Base-by-base conservation (phyloP, 2,797 vertebrate genomes). In the Tragopan temminckii region DNA sequence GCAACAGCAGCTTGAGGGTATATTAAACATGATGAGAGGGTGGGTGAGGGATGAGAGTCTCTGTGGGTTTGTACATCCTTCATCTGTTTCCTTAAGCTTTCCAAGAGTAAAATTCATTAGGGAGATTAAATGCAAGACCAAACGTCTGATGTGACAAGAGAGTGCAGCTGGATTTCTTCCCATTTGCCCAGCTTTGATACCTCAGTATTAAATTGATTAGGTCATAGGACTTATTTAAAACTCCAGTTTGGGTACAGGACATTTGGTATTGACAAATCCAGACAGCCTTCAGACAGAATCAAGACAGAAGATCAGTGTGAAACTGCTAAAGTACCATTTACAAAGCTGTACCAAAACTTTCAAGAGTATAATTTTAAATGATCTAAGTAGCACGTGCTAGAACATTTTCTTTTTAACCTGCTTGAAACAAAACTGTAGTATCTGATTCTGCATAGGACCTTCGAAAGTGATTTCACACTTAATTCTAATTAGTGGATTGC, bases 61-160 rank as follows among this genome's bases (percentile, higher is more conserved):
- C 77, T 79, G 25, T 77, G 67, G 70, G 84, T 93, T 94, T 91
- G 12, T 53, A 80, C 53, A 88, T 86, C 52, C 52, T 91, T 94
- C 59, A 86, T 90, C 78, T 90, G 43, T 91, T 90, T 80, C 70
- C 57, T 88, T 67, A 94, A 91, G 74, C 61, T 93, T 86, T 90
- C 23, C 52, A 81, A 84, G 63, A 90, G 52, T 31, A 87, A 89
- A 91, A 95, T 81, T 94, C 70, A 53, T 84, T 89, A 95, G 59
- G 62, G 82, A 95, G 52, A 85, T 91, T 90, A 91, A 88, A 29
- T 1, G 0, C 13, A 94, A 81, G 70, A 81, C 64, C 68, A 78
- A 88, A 88, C 27, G 21, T 82, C 75, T 93, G 40, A 74, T 85
- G 71, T 80, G 71, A 89, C 77, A 86, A 58, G 61, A 53, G 20